Base-by-base conservation (phyloP, 2,797 vertebrate genomes). In the Melanotaenia nigrans region DNA sequence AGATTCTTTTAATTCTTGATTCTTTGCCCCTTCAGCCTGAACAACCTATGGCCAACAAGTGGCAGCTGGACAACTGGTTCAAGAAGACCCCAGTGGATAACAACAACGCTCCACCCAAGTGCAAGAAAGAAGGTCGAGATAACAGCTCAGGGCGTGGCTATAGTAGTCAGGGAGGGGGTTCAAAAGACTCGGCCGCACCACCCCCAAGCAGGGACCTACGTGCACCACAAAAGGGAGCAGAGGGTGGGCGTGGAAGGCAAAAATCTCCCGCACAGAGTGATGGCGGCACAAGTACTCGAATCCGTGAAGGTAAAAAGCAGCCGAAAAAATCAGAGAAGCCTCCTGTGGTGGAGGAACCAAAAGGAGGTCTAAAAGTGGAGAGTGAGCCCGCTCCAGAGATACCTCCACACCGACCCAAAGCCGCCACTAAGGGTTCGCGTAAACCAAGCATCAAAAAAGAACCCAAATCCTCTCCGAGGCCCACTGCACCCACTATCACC, bases 21-120 rank as follows among this genome's bases (percentile, higher is more conserved):
- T 80, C 1, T 73, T 2, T 45, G 1, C 24, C 49, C 53, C 2
- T 69, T 60, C 51, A 99, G 98, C 97, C 96, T 58, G 97, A 99
- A 77, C 97, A 96, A 78, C 96, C 96, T 0, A 95, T 95, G 70
- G 95, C 96, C 70, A 99, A 99, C 93, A 99, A 99, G 86, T 99
- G 98, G 98, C 97, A 99, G 54, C 94, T 99, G 90, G 97, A 99
- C 89, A 99, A 99, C 88, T 99, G 98, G 98, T 90, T 99, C 80
- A 97, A 97, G 90, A 98, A 98, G 88, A 94, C 95, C 78, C 98
- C 97, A 0, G 95, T 96, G 85, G 97, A 99, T 83, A 97, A 95
- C 89, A 97, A 94, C 80, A 94, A 87, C 28, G 95, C 96, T 79
- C 96, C 96, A 59, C 94, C 96, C 2, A 96, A 97, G 84, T 96